These are phyloP conservation scores for Ericerus pela DNA, from an alignment of 1,140 invertebrate species.

Conservation along the genomic window DNA sequence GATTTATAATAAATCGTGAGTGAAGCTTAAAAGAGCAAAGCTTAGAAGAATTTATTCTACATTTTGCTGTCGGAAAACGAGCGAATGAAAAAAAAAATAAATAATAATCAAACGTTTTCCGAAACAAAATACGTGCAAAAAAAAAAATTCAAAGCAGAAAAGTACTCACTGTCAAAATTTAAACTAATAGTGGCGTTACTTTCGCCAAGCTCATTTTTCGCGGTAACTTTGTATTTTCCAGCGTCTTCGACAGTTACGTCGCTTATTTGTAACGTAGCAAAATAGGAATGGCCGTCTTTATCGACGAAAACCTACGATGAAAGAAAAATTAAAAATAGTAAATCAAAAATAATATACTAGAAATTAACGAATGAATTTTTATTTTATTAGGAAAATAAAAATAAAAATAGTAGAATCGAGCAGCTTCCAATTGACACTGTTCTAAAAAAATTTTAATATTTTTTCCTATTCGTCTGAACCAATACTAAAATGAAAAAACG, in stretches of 20 bases:
- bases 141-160: too few relatives aligned
- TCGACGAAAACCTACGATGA: constrained; percentile 68
- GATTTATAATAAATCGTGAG: too few relatives aligned
- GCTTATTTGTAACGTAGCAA: constrained; percentile 78
- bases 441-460: too few relatives aligned
- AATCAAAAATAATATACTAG: not conserved
- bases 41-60: not conserved
- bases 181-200: constrained; percentile 90
- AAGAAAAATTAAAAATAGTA: too few relatives aligned
- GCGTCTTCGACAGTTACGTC: constrained; percentile 92
- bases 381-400: too few relatives aligned
- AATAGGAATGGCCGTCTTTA: constrained; percentile 84
- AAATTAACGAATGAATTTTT: too few relatives aligned
- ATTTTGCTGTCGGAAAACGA: not conserved
- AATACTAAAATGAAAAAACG: too few relatives aligned
- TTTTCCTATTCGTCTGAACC: too few relatives aligned
- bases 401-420: too few relatives aligned
- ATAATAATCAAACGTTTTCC: not conserved
- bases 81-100: constrained; percentile 2
- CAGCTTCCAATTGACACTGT: too few relatives aligned
- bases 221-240: constrained; percentile 91
- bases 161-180: constrained; percentile 91
- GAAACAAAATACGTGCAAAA: not conserved
- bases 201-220: constrained; percentile 90
- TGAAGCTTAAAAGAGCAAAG: constrained; percentile 5